Base-by-base conservation (phyloP, 2,888 invertebrate genomes). In the Tachina fera region DNA sequence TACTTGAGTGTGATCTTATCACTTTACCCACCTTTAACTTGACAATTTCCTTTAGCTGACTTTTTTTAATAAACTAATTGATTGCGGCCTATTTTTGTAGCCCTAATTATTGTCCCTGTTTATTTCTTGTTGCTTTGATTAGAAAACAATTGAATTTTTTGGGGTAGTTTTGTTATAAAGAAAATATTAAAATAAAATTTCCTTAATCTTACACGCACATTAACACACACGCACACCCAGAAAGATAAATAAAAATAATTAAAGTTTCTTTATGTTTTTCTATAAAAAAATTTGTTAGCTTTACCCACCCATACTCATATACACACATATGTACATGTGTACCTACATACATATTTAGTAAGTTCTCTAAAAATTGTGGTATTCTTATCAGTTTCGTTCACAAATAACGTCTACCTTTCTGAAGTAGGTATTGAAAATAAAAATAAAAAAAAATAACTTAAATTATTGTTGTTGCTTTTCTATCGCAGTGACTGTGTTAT, bases 301-400 rank as follows among this genome's bases (percentile, higher is more conserved):
- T 43, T 43, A 19, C 11, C 16, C 61, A 58, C 58, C 45, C 65
- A 22, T 10, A 31, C 31, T 31, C 4, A 31, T 4, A 4, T 31
- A 31, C 31, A 31, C 0, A 31, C 31, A 31, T 4, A 22, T 22
- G 22, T 22, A 3, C 22, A 22, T 22, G 3, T 22, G 22, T 22
- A 31, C 71, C 65, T 68, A 56, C 22, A 76, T 61, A 75, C 68
- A 68, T 68, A 68, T 68, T 61, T 45, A n/a, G n/a, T n/a, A 70
- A 41, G 14, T 11, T 19, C 53, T 61, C 61, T 81, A 68, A 75
- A 68, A 41, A 67, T 53, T 68, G 58, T 56, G 51, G 39, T 53
- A 10, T 81, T 81, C 68, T 81, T 81, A 81, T 81, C 81, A 81
- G 68, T 81, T 70, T 47, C 19, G 58, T 61, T 49, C 13, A 47